Evolutionary conservation across 2,113 vertebrate species (phyloP).

Genomic region (Toxotes chatareus): DNA sequence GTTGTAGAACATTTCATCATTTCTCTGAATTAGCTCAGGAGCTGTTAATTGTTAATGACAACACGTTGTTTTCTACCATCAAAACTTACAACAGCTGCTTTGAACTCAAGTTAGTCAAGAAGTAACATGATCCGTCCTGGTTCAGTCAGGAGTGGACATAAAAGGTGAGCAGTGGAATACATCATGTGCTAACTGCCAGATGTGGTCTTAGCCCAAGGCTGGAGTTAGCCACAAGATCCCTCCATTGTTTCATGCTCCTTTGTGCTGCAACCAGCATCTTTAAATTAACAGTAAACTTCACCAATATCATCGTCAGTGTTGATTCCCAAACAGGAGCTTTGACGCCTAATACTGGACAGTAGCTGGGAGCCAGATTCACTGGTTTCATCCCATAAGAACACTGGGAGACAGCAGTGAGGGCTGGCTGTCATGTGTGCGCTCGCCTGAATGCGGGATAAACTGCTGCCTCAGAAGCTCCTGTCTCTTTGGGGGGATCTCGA

Average conservation of each 20-base stretch:
- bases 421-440: conserved; percentile 67
- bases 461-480: conserved; percentile 80
- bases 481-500: conserved; percentile 73
- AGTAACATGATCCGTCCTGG: conserved; percentile 31
- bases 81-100: conserved; percentile 33
- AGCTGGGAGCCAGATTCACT: conserved; percentile 70
- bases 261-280: conserved; percentile 52
- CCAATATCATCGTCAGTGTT: conserved; percentile 31
- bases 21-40: not conserved
- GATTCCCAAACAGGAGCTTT: conserved; percentile 61
- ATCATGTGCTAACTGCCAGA: conserved; percentile 7
- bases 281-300: conserved; percentile 45
- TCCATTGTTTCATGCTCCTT: conserved; percentile 11
- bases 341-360: conserved; percentile 67
- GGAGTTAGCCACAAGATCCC: conserved; percentile 31
- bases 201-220: conserved; percentile 33
- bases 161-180: conserved; percentile 49
- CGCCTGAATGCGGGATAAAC: conserved; percentile 62
- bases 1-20: not conserved
- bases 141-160: conserved; percentile 48
- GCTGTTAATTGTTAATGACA: conserved; percentile 29
- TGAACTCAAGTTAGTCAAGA: conserved; percentile 17
- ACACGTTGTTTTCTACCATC: conserved; percentile 20
- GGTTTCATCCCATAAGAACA: conserved; percentile 65
- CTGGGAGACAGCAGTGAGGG: conserved; percentile 42